These are phyloP conservation scores for Anguilla marmorata DNA, from an alignment of 2,797 vertebrate genomes.

Conservation along the genomic window DNA sequence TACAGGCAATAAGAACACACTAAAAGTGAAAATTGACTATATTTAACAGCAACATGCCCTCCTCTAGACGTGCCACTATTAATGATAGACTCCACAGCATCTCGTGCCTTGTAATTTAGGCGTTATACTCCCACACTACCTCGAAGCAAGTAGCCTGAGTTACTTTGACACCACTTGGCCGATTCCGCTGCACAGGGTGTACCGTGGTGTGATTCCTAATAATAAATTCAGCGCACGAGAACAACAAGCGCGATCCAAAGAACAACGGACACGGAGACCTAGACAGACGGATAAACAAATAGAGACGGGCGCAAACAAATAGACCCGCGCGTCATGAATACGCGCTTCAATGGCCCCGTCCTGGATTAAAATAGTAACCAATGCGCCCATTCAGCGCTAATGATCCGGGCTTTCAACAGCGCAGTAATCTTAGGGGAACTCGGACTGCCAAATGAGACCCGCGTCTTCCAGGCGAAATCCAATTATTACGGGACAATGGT, in stretches of 20 bases:
- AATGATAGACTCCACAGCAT: too few species aligned
- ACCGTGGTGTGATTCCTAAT: neutral
- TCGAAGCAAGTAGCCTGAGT: too few species aligned
- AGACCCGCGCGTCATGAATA: constrained; percentile 25
- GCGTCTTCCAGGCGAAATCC: constrained; percentile 66
- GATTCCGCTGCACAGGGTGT: neutral
- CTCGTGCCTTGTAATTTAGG: too few species aligned
- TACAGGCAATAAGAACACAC: too few species aligned
- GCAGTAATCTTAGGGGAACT: constrained; percentile 52
- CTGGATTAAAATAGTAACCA: constrained; percentile 37
- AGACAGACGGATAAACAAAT: neutral
- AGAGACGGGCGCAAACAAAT: constrained; percentile 26
- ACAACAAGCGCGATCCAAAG: neutral
- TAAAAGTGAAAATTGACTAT: too few species aligned
- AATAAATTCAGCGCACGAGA: neutral
- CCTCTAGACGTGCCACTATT: too few species aligned
- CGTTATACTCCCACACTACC: too few species aligned
- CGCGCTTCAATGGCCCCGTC: neutral
- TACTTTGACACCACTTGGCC: neutral
- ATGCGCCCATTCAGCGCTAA: constrained; percentile 64
- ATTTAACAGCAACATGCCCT: too few species aligned
- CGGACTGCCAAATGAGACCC: constrained; percentile 45
- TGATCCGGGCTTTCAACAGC: constrained; percentile 59
- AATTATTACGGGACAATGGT: constrained; percentile 71
- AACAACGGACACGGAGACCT: neutral